Evolutionary conservation across 2,797 vertebrate species (phyloP), one percentile per base, ranked within the genome.

Genomic region (Tragopan temminckii): DNA sequence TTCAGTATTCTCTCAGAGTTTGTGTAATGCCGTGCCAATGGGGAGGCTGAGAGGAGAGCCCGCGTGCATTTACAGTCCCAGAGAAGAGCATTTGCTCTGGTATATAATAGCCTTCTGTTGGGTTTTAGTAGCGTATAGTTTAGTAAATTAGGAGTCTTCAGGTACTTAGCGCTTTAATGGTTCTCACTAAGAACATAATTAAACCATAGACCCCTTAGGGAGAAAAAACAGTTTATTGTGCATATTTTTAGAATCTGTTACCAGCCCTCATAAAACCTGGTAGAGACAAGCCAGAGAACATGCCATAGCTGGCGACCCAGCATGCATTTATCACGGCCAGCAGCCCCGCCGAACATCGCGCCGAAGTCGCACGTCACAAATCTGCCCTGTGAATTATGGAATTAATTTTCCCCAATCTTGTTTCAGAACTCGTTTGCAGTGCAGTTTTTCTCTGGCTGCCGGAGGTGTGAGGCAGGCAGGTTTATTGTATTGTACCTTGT

Each of bases 131-230:
- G 90, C 45, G 2, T 86, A 89, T 80, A 94, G 84, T 83, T 95
- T 63, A 96, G 93, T 96, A 96, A 96, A 95, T 96, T 92, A 96
- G 94, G 92, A 95, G 93, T 94, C 93, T 92, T 96, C 94, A 92
- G 96, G 84, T 95, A 95, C 93, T 96, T 96, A 96, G 92, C 90
- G 33, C 94, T 96, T 95, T 96, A 96, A 94, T 96, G 90, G 94
- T 90, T 96, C 95, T 96, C 95, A 96, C 96, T 96, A 94, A 96
- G 95, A 96, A 94, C 94, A 75, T 95, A 96, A 96, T 96, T 96
- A 96, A 96, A 94, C 88, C 90, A 6, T 93, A 82, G 93, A 94
- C 95, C 95, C 95, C 93, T 72, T 89, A 85, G 94, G 94, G 96
- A 95, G 90, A 89, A 94, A 83, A 92, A 64, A 0, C 74, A 71